These are phyloP conservation scores for Acanthoscelides obtectus DNA, from an alignment of 2,888 invertebrate species.

Conservation along the genomic window DNA sequence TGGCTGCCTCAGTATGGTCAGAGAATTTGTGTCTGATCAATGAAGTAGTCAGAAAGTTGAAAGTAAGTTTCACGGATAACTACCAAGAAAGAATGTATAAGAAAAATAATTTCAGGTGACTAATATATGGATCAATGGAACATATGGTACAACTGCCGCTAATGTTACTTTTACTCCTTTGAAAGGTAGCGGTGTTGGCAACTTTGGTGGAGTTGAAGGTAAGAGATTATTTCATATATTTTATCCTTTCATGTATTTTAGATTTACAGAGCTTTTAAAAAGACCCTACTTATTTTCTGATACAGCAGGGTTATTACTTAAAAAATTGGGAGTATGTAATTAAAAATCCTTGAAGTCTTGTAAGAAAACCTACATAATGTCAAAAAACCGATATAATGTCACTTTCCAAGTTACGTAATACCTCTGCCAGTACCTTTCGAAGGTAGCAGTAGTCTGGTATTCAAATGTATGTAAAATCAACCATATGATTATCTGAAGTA, in stretches of 20 bases:
- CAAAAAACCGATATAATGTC: too few relatives aligned
- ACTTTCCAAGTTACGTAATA: too few relatives aligned
- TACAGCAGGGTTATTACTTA: too few relatives aligned
- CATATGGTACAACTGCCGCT: constrained; percentile 50
- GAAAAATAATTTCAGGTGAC: constrained; percentile 45
- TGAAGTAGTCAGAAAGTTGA: constrained; percentile 50
- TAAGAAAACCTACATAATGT: too few relatives aligned
- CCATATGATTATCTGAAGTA: too few relatives aligned
- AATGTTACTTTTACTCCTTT: constrained; percentile 49
- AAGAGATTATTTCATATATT: constrained; percentile 4
- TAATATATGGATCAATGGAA: constrained; percentile 53
- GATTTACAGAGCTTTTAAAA: constrained; percentile 8
- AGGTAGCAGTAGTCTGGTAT: too few relatives aligned
- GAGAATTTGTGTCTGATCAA: constrained; percentile 52
- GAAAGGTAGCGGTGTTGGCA: constrained; percentile 51
- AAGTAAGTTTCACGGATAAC: constrained; percentile 33
- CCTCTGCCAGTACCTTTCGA: too few relatives aligned
- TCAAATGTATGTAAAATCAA: too few relatives aligned
- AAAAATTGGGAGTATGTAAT: too few relatives aligned
- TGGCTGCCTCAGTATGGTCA: constrained; percentile 54
- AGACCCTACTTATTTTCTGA: too few relatives aligned
- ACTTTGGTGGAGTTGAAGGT: constrained; percentile 48
- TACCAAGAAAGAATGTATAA: constrained; percentile 5
- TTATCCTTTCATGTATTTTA: constrained; percentile 7
- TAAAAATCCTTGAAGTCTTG: too few relatives aligned